Conservation (phyloP, 2,113 vertebrate genomes). For the Erinaceus europaeus region DNA sequence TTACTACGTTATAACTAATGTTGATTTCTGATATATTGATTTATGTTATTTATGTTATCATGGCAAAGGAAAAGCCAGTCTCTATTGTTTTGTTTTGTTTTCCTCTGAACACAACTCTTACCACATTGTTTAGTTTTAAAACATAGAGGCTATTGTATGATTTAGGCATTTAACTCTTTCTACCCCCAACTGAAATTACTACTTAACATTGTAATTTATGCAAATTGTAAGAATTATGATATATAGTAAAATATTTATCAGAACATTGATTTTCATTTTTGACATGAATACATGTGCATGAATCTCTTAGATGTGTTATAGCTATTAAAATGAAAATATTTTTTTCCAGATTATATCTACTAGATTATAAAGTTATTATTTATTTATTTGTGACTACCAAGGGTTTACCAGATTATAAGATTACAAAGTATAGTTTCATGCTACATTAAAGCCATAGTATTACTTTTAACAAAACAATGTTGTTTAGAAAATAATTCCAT, state of each 20-base stretch:
- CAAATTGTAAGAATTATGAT: background rate
- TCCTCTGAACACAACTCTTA: background rate
- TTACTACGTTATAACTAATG: background rate
- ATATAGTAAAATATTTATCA: background rate
- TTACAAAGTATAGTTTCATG: no score
- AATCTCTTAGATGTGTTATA: background rate
- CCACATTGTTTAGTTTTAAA: background rate
- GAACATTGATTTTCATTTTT: slow-evolving; percentile 27
- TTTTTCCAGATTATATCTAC: no score
- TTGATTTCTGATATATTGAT: background rate
- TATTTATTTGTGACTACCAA: no score
- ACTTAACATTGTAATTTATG: background rate
- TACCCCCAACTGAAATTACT: background rate
- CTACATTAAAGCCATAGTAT: no score
- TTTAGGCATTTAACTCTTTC: slow-evolving; percentile 6
- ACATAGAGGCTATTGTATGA: background rate
- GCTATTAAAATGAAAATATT: background rate
- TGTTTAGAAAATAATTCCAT: background rate
- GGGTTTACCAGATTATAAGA: no score
- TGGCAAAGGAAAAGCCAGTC: background rate
- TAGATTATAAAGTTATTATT: no score
- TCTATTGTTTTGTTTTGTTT: background rate
- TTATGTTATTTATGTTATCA: background rate
- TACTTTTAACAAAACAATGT: background rate
- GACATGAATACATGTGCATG: background rate